Evolutionary conservation across 2,113 vertebrate species (phyloP).

Genomic region (Hemiprocne comata): DNA sequence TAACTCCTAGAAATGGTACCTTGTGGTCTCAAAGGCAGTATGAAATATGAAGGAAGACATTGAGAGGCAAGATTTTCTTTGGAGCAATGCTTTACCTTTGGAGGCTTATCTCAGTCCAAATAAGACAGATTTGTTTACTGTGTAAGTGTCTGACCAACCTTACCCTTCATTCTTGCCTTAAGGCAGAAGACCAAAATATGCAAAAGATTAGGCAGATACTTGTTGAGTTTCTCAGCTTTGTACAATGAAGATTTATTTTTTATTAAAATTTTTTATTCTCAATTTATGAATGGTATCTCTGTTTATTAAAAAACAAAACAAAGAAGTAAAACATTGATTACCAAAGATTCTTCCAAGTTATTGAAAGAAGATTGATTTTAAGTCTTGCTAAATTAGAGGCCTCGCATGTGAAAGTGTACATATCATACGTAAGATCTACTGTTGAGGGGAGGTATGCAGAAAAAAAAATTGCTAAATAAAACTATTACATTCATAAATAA

Average conservation of each 20-base stretch:
- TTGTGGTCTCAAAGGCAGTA: neutral
- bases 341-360: neutral
- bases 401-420: neutral
- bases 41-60: neutral
- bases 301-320: neutral
- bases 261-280: neutral
- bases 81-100: neutral
- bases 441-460: neutral
- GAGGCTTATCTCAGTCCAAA: neutral
- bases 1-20: neutral
- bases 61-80: neutral
- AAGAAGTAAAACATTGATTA: neutral
- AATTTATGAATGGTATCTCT: neutral
- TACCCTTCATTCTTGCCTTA: neutral
- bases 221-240: neutral
- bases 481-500: too few species aligned
- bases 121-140: neutral
- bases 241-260: neutral
- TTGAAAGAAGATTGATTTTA: neutral
- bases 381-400: neutral
- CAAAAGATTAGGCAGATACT: neutral
- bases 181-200: neutral
- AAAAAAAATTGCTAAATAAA: neutral
- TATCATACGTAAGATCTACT: neutral
- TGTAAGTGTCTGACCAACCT: neutral